Evolutionary conservation across 1,140 invertebrate species (phyloP).

Genomic region (Diuraphis noxia): DNA sequence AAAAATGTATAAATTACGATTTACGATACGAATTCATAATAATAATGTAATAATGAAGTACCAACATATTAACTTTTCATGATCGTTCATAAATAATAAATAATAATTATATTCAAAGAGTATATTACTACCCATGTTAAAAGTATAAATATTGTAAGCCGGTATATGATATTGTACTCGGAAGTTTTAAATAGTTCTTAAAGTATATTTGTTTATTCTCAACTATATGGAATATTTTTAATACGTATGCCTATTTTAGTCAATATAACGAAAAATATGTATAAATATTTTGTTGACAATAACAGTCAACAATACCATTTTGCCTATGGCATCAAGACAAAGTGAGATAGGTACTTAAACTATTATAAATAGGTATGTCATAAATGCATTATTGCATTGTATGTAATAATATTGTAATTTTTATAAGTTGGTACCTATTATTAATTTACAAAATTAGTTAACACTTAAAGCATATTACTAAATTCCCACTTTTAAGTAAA

Average conservation of each 20-base stretch:
- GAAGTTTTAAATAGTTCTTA: not conserved
- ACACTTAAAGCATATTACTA: not conserved
- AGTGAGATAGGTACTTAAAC: not conserved
- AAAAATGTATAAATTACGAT: no score
- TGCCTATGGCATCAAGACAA: not conserved
- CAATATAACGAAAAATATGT: not conserved
- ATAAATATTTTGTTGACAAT: not conserved
- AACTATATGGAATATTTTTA: not conserved
- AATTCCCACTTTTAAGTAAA: not conserved
- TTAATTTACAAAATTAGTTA: not conserved
- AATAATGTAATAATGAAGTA: no score
- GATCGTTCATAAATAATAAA: no score
- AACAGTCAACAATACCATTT: slow-evolving; percentile 23
- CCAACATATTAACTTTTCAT: no score
- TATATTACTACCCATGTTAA: not conserved
- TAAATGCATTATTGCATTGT: not conserved
- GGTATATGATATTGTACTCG: not conserved
- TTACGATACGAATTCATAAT: no score
- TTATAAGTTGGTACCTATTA: not conserved
- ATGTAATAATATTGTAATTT: not conserved
- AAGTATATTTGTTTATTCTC: not conserved
- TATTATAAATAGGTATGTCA: slow-evolving; percentile 21
- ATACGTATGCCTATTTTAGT: not conserved
- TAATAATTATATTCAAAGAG: no score
- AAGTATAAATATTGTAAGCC: no score